Base-by-base conservation (phyloP, 2,113 vertebrate genomes). In the Syngnathus typhle region DNA sequence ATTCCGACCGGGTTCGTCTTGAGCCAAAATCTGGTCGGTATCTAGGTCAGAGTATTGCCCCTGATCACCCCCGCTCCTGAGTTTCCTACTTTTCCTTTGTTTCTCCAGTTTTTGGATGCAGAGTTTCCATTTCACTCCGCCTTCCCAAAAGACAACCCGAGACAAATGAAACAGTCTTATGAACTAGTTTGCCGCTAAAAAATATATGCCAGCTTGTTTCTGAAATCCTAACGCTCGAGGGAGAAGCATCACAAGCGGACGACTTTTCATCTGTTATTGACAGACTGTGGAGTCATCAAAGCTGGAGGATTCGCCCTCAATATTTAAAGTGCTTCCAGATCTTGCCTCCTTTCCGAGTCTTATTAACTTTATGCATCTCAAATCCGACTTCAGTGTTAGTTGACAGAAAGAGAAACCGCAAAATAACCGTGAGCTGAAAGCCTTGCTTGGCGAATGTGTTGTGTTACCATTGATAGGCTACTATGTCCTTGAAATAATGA, bases 1-100 rank as follows among this genome's bases (percentile, higher is more conserved):
- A 70, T 84, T 85, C 71, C 23, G 5, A 61, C 69, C 73, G 27
- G 66, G 65, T 80, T 84, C 58, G 19, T 79, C 76, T 79, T 76
- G 70, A 87, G 84, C 85, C 87, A 85, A 78, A 88, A 66, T 70
- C 70, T 84, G 64, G 44, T 68, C 69, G 54, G 74, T 85, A 88
- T 87, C 60, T 87, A 81, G 88, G 86, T 88, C 87, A 88, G 64
- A 76, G 76, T 75, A 66, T 49, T 70, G 77, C 64, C 73, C 65
- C 47, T 65, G 59, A 54, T 61, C 69, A 37, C 66, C 67, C 66
- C 37, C 12, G 60, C 61, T 32, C 39, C 60, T 18, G 46, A 41
- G 9, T 60, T 72, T 76, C 59, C 73, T 10, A 9, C 51, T 32
- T 60, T 59, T 36, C 1, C 65, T 60, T 39, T 72, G 69, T 70